Percentiles rank a stretch among this genome's conserved stretches.
Conservation (phyloP, 23 tunicate species). For the Corella eumyota region DNA sequence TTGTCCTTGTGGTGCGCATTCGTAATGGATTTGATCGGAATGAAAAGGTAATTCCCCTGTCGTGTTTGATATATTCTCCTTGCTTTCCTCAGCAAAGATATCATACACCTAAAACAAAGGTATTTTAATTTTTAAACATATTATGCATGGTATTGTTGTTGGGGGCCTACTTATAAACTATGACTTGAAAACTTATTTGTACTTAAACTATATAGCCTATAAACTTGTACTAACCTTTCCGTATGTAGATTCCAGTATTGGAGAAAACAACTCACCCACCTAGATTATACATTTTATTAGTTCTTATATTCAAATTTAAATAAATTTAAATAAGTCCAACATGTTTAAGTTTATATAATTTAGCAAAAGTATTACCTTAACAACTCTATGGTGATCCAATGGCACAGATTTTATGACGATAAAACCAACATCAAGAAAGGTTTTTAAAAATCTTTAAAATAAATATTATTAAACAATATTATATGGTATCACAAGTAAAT, state of each 20-base stretch:
- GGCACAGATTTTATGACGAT: background rate
- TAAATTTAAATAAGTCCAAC: too few relatives aligned
- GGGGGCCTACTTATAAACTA: too few relatives aligned
- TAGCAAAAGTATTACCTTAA: slow-evolving; percentile 2
- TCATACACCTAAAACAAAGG: slow-evolving; percentile 14
- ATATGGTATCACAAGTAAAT: too few relatives aligned
- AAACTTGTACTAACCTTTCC: slow-evolving; percentile 27
- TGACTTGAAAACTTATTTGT: background rate
- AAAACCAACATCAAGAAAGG: slow-evolving; percentile 3
- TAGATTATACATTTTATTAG: background rate
- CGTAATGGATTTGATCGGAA: slow-evolving; percentile 34
- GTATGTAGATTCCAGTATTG: slow-evolving; percentile 16
- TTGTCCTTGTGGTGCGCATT: slow-evolving; percentile 43
- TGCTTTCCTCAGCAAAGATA: slow-evolving; percentile 16
- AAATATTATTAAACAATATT: too few relatives aligned
- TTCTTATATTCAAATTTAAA: too few relatives aligned
- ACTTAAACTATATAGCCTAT: background rate
- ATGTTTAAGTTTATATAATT: too few relatives aligned
- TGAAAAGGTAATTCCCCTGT: slow-evolving; percentile 34
- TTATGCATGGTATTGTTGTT: too few relatives aligned
- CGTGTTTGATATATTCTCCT: slow-evolving; percentile 29
- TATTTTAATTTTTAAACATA: background rate
- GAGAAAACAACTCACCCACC: slow-evolving; percentile 24
- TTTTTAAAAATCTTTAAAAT: too few relatives aligned
- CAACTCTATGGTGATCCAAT: background rate